Conservation (phyloP, 2,888 invertebrate species). For the Rotaria sp. region DNA sequence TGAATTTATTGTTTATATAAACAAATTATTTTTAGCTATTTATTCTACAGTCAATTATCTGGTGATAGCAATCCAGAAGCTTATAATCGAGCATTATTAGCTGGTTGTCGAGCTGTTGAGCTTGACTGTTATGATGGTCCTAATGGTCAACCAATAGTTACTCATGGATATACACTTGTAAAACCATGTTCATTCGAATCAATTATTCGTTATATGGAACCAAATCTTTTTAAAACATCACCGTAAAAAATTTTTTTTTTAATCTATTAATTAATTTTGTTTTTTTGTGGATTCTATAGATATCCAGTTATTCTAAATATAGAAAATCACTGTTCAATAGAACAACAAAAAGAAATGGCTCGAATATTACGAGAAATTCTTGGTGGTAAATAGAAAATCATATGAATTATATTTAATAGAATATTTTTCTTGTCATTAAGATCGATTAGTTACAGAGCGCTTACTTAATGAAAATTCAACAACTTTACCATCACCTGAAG, state of each 20-base stretch:
- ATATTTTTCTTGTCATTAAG: too few species aligned
- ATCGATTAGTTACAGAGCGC: slow-evolving; percentile 46
- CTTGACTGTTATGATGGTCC: slow-evolving; percentile 8
- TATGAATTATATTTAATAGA: too few species aligned
- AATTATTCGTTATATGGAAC: background rate
- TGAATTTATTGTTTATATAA: background rate
- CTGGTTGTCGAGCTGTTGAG: slow-evolving; percentile 15
- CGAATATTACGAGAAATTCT: background rate
- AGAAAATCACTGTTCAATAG: slow-evolving; percentile 17
- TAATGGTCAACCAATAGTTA: background rate
- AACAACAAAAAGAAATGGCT: slow-evolving; percentile 26
- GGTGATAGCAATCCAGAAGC: slow-evolving; percentile 24
- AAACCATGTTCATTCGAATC: slow-evolving; percentile 18
- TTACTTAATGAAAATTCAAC: slow-evolving; percentile 67
- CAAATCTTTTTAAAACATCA: slow-evolving; percentile 20
- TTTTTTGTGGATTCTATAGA: background rate
- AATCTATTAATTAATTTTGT: background rate
- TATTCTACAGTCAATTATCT: background rate
- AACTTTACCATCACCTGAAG: slow-evolving; percentile 73
- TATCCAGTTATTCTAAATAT: slow-evolving; percentile 28
- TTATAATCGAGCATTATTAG: background rate
- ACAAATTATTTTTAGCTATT: background rate
- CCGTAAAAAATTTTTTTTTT: background rate
- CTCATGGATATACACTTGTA: background rate
- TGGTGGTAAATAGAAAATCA: background rate